Evolutionary conservation across 2,113 vertebrate species (phyloP), one percentile per base, ranked within the genome.

Genomic region (Mesocricetus auratus): DNA sequence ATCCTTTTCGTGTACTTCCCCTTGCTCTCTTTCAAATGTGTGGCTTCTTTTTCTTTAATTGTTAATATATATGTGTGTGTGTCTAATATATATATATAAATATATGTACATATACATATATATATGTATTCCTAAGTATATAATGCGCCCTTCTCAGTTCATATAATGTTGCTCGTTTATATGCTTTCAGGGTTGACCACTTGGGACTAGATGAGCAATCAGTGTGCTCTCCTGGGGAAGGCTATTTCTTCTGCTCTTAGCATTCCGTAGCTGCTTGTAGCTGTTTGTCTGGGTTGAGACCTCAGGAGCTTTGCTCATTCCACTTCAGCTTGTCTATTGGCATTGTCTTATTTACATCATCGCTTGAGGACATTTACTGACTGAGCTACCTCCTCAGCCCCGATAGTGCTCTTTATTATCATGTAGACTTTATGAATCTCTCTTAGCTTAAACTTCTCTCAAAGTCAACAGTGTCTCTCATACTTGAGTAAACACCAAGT

Each of bases 401-500:
- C 45, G 16, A 36, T 33, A 31, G 31, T 29, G 0, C 39, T 66
- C 17, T 75, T 77, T 50, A 85, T 75, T 56, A 81, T 56, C 58
- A 81, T 89, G 33, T 88, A 79, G 31, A 89, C 79, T 85, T 69
- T 93, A 91, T 78, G 9, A 95, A 81, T 92, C 45, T 94, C 53
- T 91, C 60, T 79, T 22, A n/a, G 47, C 22, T 60, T 93, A 77
- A 91, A 33, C 75, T 66, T 91, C 77, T 88, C 73, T 94, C 68
- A 93, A 19, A 60, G 58, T 86, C 42, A 89, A 83, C 82, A 89
- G n/a, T 89, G 10, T 31, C 74, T 31, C 74, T 96, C 39, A 50
- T 64, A 79, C 24, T 91, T 75, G 71, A 31, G n/a, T 77, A 96
- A 92, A 24, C 73, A 75, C 85, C 56, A 36, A 36, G 7, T 64